Evolutionary conservation across 2,888 invertebrate genomes (phyloP).

Genomic region (Omphaloscelis lunosa): DNA sequence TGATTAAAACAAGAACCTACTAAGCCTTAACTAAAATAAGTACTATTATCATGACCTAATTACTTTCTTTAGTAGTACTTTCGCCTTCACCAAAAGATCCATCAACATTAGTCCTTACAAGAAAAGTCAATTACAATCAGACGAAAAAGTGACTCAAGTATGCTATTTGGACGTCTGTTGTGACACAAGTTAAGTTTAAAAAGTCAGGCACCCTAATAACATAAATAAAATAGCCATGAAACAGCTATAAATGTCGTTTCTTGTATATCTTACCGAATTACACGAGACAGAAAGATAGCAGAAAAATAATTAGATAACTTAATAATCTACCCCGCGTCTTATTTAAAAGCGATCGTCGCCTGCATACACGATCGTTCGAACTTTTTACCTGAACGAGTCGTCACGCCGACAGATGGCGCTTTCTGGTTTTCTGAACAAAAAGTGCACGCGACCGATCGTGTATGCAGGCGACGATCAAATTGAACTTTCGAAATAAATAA

Average conservation of each 20-base stretch:
- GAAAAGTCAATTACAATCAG: conserved; percentile 25
- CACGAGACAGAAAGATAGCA: conserved; percentile 19
- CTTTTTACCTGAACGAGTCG: too few species aligned
- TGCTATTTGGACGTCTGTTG: conserved; percentile 17
- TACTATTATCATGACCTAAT: conserved; percentile 4
- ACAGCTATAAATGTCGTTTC: conserved; percentile 67
- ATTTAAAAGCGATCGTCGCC: too few species aligned
- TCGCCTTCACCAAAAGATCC: conserved; percentile 20
- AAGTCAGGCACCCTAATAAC: conserved; percentile 45
- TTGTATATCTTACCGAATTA: conserved; percentile 40
- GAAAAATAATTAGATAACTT: conserved; percentile 11
- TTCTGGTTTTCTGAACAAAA: too few species aligned
- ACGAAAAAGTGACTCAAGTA: conserved; percentile 14
- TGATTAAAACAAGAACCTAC: not conserved
- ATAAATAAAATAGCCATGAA: conserved; percentile 61
- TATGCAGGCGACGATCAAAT: too few species aligned
- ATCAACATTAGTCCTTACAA: conserved; percentile 4
- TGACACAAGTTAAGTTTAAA: conserved; percentile 36
- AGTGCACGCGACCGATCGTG: too few species aligned
- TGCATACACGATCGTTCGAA: too few species aligned
- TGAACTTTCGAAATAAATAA: not conserved
- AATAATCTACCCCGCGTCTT: not conserved
- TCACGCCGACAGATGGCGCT: too few species aligned
- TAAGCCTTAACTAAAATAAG: not conserved
- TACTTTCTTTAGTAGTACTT: conserved; percentile 4